Percentiles rank a stretch among this genome's conserved stretches.
phyloP scores from a whole-genome alignment of 2,797 vertebrate genomes.

The Sciaenops ocellatus region DNA sequence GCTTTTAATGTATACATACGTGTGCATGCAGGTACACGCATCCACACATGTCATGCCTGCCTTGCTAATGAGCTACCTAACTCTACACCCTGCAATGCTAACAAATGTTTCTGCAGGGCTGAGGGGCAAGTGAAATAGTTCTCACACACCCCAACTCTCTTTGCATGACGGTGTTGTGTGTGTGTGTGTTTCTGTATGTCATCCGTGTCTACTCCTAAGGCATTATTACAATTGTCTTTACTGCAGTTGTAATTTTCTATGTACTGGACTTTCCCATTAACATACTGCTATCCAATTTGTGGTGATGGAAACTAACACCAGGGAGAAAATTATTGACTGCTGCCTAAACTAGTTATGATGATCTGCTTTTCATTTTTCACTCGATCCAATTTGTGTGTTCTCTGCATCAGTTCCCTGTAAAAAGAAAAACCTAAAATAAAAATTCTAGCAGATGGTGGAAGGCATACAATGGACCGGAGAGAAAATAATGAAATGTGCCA shows the following conservation, averaged over 20 bases:
- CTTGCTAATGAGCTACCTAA: constrained; percentile 59
- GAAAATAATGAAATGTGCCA: constrained; percentile 33
- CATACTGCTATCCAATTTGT: constrained; percentile 14
- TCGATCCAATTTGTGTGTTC: constrained; percentile 1
- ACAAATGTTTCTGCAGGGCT: constrained; percentile 47
- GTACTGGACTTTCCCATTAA: constrained; percentile 25
- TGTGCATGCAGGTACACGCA: constrained; percentile 11
- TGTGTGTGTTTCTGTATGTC: constrained; percentile 8
- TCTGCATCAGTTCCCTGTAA: constrained; percentile 3
- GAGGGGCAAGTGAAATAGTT: constrained; percentile 18
- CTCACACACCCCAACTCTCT: constrained; percentile 11
- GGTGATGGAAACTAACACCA: background rate
- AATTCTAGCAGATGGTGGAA: background rate
- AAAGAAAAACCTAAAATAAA: too few relatives aligned
- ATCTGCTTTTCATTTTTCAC: constrained; percentile 7
- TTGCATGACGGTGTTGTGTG: background rate
- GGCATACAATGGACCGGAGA: background rate
- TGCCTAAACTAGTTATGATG: background rate
- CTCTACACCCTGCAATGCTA: constrained; percentile 49
- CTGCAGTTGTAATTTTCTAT: constrained; percentile 23
- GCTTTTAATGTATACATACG: background rate
- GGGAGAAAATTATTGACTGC: constrained; percentile 9
- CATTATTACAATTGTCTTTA: constrained; percentile 36
- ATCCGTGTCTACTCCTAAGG: constrained; percentile 18
- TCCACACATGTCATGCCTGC: background rate